These are phyloP conservation scores for Rhodophaea formosa DNA, from an alignment of 2,888 invertebrate genomes.

Conservation along the genomic window DNA sequence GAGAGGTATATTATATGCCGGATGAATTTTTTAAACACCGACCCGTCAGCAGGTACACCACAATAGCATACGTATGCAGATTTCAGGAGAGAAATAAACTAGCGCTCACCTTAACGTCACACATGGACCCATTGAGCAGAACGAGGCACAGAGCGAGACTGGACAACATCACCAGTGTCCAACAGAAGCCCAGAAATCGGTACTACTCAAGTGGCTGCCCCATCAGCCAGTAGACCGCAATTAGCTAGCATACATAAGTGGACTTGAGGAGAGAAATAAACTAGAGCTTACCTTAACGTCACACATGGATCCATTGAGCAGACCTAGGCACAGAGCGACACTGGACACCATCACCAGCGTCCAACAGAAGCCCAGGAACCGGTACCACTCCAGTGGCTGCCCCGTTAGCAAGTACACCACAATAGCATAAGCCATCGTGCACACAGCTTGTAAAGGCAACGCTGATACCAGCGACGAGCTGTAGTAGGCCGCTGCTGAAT, in stretches of 20 bases:
- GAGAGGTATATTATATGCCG: too few species aligned
- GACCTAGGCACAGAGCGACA: conserved; percentile 92
- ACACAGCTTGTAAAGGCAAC: conserved; percentile 89
- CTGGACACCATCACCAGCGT: conserved; percentile 89
- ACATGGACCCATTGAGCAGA: conserved; percentile 90
- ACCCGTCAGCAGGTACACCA: too few species aligned
- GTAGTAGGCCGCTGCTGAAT: conserved; percentile 91
- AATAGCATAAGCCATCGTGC: conserved; percentile 87
- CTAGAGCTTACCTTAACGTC: conserved; percentile 83
- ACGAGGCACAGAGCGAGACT: conserved; percentile 94
- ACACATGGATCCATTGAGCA: conserved; percentile 91
- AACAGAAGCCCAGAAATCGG: conserved; percentile 86
- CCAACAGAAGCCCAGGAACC: conserved; percentile 86
- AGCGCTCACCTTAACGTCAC: conserved; percentile 88
- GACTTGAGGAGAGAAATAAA: neutral
- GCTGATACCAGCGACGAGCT: conserved; percentile 89
- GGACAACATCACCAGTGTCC: conserved; percentile 88
- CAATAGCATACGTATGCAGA: too few species aligned
- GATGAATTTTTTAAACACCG: too few species aligned
- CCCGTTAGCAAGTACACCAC: conserved; percentile 93
- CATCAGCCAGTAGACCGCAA: conserved; percentile 92
- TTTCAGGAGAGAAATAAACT: too few species aligned
- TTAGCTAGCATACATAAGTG: too few species aligned
- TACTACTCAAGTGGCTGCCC: conserved; percentile 88
- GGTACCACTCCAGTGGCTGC: conserved; percentile 88